Percentiles rank a stretch among this genome's conserved stretches.
phyloP scores from a whole-genome alignment of 2,797 vertebrate species.

The Numenius phaeopus region DNA sequence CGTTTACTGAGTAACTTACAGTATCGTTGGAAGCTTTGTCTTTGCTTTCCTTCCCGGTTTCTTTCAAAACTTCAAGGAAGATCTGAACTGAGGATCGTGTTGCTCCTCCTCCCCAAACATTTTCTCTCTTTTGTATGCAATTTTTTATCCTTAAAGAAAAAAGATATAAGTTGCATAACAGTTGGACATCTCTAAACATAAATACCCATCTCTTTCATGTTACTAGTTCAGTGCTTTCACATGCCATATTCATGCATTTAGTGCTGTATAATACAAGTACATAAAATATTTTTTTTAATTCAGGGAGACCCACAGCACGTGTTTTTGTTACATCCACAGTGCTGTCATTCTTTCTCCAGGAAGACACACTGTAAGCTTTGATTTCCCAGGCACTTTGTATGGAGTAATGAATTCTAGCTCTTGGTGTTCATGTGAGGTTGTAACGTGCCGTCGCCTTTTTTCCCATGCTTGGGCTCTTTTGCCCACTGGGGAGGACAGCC shows the following conservation, averaged over 20 bases:
- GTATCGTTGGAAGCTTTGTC: constrained; percentile 12
- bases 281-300: background rate
- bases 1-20: constrained; percentile 9
- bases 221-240: background rate
- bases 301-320: background rate
- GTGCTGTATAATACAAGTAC: background rate
- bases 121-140: background rate
- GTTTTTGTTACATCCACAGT: background rate
- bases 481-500: background rate
- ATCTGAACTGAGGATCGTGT: background rate
- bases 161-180: background rate
- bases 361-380: background rate
- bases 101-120: background rate
- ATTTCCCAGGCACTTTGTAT: background rate
- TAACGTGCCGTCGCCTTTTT: background rate
- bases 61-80: constrained; percentile 21
- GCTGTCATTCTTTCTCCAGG: background rate
- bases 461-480: background rate
- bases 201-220: background rate
- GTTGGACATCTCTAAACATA: background rate
- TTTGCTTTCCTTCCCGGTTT: constrained; percentile 14
- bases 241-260: background rate
- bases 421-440: background rate
- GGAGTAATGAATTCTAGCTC: background rate
- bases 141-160: background rate